A percentile compares a stretch with the other conserved stretches of the same genome.
These are phyloP conservation scores for Autographa pulchrina DNA, from an alignment of 2,888 invertebrate species.

Conservation along the genomic window DNA sequence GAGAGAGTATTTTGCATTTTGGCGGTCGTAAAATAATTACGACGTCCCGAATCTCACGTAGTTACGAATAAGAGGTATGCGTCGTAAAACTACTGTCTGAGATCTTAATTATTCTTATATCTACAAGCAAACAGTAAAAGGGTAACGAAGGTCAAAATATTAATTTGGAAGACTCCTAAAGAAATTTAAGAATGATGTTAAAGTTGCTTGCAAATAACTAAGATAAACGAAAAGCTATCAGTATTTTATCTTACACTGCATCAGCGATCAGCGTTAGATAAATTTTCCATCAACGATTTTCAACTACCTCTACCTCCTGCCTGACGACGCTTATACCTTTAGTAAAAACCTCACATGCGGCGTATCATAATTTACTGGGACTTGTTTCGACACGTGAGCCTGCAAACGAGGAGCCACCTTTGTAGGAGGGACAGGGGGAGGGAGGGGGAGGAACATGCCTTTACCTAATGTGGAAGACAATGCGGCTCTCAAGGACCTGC, in stretches of 20 bases:
- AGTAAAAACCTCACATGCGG: conserved; percentile 38
- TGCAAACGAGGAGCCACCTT: conserved; percentile 74
- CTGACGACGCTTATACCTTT: conserved; percentile 9
- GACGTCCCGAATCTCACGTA: conserved; percentile 31
- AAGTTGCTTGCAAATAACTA: not conserved
- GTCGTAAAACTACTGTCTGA: conserved; percentile 47
- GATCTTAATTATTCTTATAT: conserved; percentile 34
- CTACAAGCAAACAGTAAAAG: not conserved
- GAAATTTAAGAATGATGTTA: not conserved
- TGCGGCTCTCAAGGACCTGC: conserved; percentile 76
- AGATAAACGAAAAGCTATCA: not conserved
- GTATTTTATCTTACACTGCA: not conserved
- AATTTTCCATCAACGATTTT: conserved; percentile 1
- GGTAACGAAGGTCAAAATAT: not conserved
- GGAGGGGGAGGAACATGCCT: conserved; percentile 74
- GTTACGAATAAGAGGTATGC: conserved; percentile 17
- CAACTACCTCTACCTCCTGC: not conserved
- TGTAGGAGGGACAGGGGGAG: conserved; percentile 49
- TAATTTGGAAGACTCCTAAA: not conserved
- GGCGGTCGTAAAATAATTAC: conserved; percentile 37
- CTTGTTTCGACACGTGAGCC: conserved; percentile 71
- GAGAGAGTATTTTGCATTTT: conserved; percentile 27
- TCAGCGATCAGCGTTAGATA: not conserved
- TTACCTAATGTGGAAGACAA: conserved; percentile 88
- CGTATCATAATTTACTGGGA: conserved; percentile 53